Percentiles rank a stretch among this genome's conserved stretches.
Evolutionary conservation across 2,888 invertebrate genomes (phyloP).

Genomic region (Lissocephala sabroskyi): DNA sequence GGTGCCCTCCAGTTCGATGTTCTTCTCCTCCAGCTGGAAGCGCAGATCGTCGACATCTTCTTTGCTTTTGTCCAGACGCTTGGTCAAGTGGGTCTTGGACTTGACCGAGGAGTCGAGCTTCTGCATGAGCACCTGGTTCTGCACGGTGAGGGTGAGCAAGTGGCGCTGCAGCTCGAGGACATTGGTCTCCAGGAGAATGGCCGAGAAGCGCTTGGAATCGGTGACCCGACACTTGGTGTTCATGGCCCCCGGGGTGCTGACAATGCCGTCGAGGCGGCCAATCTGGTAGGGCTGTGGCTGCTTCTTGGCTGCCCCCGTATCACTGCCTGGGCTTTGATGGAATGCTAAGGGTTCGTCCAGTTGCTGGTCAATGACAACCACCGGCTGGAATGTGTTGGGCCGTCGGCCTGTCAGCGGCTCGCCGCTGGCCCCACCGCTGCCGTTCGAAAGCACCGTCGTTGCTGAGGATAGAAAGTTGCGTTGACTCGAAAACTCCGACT

Average conservation of each 20-base stretch:
- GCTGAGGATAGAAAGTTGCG: slow-evolving; percentile 68
- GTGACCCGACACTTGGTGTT: slow-evolving; percentile 78
- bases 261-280: slow-evolving; percentile 80
- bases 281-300: slow-evolving; percentile 63
- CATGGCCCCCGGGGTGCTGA: slow-evolving; percentile 77
- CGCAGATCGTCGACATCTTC: slow-evolving; percentile 87
- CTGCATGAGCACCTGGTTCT: slow-evolving; percentile 86
- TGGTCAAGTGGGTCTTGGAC: slow-evolving; percentile 78
- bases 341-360: slow-evolving; percentile 47
- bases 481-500: slow-evolving; percentile 68
- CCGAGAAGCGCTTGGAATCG: slow-evolving; percentile 84
- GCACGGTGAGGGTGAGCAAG: slow-evolving; percentile 84
- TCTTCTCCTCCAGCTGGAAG: slow-evolving; percentile 87
- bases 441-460: slow-evolving; percentile 64
- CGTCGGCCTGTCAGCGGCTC: slow-evolving; percentile 34
- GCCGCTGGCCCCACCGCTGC: slow-evolving; percentile 46
- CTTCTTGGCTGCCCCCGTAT: slow-evolving; percentile 34
- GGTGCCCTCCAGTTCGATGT: slow-evolving; percentile 88
- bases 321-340: slow-evolving; percentile 69
- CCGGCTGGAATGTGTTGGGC: slow-evolving; percentile 53
- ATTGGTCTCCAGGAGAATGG: slow-evolving; percentile 87
- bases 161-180: slow-evolving; percentile 88
- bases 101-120: slow-evolving; percentile 80
- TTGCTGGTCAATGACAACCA: slow-evolving; percentile 33
- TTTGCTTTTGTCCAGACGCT: slow-evolving; percentile 81